Percentiles rank a stretch among this genome's conserved stretches.
These are phyloP conservation scores for Papilio protenor DNA, from an alignment of 2,888 invertebrate species.

Conservation along the genomic window DNA sequence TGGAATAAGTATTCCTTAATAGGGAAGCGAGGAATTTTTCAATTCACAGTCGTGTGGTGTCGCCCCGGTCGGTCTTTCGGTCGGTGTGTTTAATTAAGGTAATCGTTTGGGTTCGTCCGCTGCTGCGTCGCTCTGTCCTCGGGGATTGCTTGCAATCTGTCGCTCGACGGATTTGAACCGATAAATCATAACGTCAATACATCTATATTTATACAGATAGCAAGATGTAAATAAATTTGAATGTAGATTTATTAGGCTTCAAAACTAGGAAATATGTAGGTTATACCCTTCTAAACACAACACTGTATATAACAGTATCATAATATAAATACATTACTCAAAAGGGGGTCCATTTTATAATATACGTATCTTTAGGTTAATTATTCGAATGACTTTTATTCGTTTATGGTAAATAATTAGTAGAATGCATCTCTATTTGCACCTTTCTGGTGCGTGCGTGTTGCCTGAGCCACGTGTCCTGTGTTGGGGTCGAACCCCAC, in stretches of 20 bases:
- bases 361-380: constrained; percentile 13
- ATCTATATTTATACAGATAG: neutral
- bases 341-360: neutral
- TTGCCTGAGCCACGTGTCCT: constrained; percentile 61
- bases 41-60: constrained; percentile 33
- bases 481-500: constrained; percentile 69
- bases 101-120: constrained; percentile 41
- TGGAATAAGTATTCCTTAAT: constrained; percentile 33
- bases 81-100: constrained; percentile 44
- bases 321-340: neutral
- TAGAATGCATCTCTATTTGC: constrained; percentile 53
- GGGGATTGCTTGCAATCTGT: constrained; percentile 35
- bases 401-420: constrained; percentile 38
- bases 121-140: constrained; percentile 5
- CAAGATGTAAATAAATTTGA: neutral
- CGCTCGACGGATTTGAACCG: neutral
- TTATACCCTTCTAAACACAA: neutral
- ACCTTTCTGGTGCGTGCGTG: constrained; percentile 57
- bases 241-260: neutral
- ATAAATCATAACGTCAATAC: neutral
- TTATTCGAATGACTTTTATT: constrained; percentile 10
- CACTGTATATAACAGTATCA: neutral
- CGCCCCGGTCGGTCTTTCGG: constrained; percentile 15
- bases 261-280: neutral
- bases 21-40: constrained; percentile 43